Evolutionary conservation across 2,888 invertebrate genomes (phyloP).

Genomic region (Brenthis hecate): DNA sequence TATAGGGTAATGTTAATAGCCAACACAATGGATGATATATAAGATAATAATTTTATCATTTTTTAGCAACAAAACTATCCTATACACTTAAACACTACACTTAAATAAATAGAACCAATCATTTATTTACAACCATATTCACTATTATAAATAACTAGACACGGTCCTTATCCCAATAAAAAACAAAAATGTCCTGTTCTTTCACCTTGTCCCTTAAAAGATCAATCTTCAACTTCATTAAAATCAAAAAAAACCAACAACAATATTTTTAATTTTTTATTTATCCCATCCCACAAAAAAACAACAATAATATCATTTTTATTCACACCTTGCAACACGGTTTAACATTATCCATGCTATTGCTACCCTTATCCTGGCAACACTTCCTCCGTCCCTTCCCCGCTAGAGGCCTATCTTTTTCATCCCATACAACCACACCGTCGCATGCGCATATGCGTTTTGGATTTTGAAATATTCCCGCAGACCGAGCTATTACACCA

Average conservation of each 20-base stretch:
- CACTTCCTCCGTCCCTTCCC: constrained; percentile 40
- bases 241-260: not conserved
- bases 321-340: constrained; percentile 53
- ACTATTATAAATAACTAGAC: too few relatives aligned
- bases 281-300: not conserved
- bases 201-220: too few relatives aligned
- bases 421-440: constrained; percentile 95
- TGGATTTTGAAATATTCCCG: constrained; percentile 92
- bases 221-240: too few relatives aligned
- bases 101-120: too few relatives aligned
- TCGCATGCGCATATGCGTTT: constrained; percentile 95
- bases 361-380: constrained; percentile 18
- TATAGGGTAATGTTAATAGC: too few relatives aligned
- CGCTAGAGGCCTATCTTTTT: constrained; percentile 83
- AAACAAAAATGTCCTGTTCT: too few relatives aligned
- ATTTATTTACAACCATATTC: too few relatives aligned
- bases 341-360: constrained; percentile 37
- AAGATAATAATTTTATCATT: too few relatives aligned
- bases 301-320: not conserved
- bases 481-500: constrained; percentile 94
- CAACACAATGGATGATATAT: too few relatives aligned
- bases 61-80: too few relatives aligned
- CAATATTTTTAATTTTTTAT: not conserved
- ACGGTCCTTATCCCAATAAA: too few relatives aligned
- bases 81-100: too few relatives aligned